Percentiles rank a stretch among this genome's conserved stretches.
These are phyloP conservation scores for Phortica variegata DNA, from an alignment of 1,140 invertebrate species.

Conservation along the genomic window DNA sequence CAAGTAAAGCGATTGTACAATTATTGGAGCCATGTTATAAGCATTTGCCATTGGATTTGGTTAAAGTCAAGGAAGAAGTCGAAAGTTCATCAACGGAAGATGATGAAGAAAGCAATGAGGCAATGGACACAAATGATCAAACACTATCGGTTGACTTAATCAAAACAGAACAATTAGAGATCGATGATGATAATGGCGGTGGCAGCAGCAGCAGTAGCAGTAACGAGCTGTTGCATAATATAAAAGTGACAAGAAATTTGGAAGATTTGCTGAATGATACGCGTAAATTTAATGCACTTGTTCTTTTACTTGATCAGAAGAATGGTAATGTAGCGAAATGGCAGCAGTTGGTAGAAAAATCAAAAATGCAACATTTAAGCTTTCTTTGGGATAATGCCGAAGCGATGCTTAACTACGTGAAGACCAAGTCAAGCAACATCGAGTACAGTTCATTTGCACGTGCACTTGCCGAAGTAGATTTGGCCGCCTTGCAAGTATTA, in stretches of 20 bases:
- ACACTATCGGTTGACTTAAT: constrained; percentile 2
- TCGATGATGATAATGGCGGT: constrained; percentile 11
- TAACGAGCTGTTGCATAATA: constrained; percentile 12
- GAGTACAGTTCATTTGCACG: constrained; percentile 23
- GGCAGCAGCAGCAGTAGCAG: not conserved
- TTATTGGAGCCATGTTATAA: too few relatives aligned
- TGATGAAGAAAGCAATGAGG: constrained; percentile 26
- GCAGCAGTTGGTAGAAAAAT: constrained; percentile 28
- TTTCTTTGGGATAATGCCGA: constrained; percentile 36
- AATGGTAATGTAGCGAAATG: constrained; percentile 20
- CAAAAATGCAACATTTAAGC: constrained; percentile 19
- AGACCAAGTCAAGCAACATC: constrained; percentile 19
- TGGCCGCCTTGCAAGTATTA: too few relatives aligned
- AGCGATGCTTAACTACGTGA: constrained; percentile 35
- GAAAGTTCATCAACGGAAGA: constrained; percentile 41
- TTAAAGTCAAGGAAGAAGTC: constrained; percentile 35
- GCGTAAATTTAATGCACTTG: constrained; percentile 17
- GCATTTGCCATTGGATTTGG: constrained; percentile 31
- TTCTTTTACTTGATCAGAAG: constrained; percentile 18
- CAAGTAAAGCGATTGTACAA: not conserved
- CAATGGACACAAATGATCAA: not conserved
- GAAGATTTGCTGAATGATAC: constrained; percentile 2
- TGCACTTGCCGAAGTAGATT: constrained; percentile 24
- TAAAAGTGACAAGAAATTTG: constrained; percentile 8
- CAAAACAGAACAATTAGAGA: constrained; percentile 23